Conservation (phyloP, 2,113 vertebrate genomes). For the Gobiocypris rarus region DNA sequence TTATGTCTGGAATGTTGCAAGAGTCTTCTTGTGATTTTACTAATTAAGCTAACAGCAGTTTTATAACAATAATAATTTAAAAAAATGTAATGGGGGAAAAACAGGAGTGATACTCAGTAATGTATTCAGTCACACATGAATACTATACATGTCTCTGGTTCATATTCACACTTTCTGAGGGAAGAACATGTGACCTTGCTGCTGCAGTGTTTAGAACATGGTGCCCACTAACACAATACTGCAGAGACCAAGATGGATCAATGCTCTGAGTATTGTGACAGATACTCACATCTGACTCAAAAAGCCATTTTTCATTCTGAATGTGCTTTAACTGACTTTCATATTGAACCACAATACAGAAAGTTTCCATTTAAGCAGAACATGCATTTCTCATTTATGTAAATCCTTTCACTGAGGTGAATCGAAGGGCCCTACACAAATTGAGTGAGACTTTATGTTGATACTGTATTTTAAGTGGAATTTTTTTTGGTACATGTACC, state of each 20-base stretch:
- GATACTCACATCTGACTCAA: conserved; percentile 60
- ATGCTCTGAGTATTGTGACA: conserved; percentile 63
- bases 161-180: background rate
- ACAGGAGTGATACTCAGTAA: background rate
- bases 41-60: background rate
- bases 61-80: background rate
- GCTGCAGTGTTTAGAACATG: conserved; percentile 48
- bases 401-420: conserved; percentile 37
- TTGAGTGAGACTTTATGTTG: background rate
- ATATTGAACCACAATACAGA: conserved; percentile 1
- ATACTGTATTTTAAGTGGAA: background rate
- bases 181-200: conserved; percentile 36
- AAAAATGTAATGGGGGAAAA: background rate
- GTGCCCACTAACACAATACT: conserved; percentile 32
- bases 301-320: conserved; percentile 64
- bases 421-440: background rate
- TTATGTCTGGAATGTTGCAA: background rate
- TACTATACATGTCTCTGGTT: background rate
- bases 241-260: conserved; percentile 70
- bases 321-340: conserved; percentile 21
- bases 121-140: background rate
- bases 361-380: conserved; percentile 1
- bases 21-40: background rate
- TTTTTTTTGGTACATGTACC: background rate
- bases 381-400: conserved; percentile 29